Evolutionary conservation across 2,113 vertebrate species (phyloP).

Genomic region (Recurvirostra avosetta): DNA sequence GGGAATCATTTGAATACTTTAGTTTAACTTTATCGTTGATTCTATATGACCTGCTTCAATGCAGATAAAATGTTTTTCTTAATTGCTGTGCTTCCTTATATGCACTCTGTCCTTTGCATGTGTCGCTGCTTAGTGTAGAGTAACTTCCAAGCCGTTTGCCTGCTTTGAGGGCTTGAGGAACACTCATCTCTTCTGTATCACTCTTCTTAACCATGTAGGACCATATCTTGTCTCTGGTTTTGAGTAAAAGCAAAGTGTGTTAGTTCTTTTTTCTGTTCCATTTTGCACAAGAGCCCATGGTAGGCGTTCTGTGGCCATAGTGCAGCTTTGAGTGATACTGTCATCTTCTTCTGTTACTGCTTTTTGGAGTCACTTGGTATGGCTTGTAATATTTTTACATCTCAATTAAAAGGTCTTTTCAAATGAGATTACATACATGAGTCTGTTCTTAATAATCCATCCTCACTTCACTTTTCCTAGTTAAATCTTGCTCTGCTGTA

Average conservation of each 20-base stretch:
- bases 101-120: neutral
- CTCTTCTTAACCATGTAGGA: neutral
- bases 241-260: neutral
- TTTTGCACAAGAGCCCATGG: neutral
- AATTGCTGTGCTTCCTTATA: neutral
- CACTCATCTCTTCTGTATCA: neutral
- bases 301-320: neutral
- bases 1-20: neutral
- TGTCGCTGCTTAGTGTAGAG: neutral
- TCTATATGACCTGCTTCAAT: neutral
- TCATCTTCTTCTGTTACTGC: neutral
- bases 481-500: neutral
- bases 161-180: neutral
- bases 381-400: neutral
- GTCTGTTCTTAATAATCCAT: neutral
- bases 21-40: neutral
- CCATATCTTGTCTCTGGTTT: neutral
- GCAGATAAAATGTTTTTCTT: neutral
- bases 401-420: neutral
- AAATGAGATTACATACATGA: neutral
- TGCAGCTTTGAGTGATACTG: neutral
- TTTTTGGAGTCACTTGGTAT: neutral
- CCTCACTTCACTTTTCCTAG: neutral
- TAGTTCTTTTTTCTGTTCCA: neutral
- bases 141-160: neutral